Conservation (phyloP, 1,140 invertebrate genomes). For the Ceratoteleas bidentatus region DNA sequence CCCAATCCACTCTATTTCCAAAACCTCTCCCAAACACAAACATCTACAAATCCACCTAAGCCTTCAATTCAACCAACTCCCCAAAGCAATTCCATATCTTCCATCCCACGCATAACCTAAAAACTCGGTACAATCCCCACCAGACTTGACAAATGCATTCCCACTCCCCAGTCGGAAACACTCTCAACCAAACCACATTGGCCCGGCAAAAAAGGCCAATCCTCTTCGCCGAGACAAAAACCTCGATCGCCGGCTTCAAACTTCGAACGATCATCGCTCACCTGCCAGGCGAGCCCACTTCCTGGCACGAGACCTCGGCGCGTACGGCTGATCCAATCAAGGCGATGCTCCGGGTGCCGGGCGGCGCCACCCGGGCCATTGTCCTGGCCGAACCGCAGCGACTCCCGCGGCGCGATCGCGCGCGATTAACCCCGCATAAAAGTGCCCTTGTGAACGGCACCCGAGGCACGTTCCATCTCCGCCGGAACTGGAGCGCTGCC, state of each 20-base stretch:
- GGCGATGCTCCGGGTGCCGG: constrained; percentile 7
- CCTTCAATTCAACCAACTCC: too few species aligned
- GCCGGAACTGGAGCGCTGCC: constrained; percentile 66
- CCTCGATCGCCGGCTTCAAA: too few species aligned
- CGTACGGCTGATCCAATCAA: constrained; percentile 35
- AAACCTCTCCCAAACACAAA: background rate
- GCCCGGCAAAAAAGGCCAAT: too few species aligned
- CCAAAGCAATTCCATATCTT: too few species aligned
- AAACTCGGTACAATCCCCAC: too few species aligned
- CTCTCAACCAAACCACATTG: too few species aligned
- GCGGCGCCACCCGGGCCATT: constrained; percentile 7
- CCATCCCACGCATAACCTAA: too few species aligned
- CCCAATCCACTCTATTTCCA: too few species aligned
- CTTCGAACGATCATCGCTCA: too few species aligned
- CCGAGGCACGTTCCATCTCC: constrained; percentile 40
- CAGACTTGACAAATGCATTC: too few species aligned
- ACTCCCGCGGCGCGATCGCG: constrained; percentile 12
- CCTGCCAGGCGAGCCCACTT: constrained; percentile 40
- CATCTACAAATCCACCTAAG: background rate
- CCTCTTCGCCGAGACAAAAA: too few species aligned
- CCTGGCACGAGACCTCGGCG: constrained; percentile 21
- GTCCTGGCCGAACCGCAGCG: constrained; percentile 1
- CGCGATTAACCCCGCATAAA: constrained; percentile 66
- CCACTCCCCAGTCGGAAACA: too few species aligned
- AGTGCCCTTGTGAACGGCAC: constrained; percentile 40